A percentile compares a stretch with the other conserved stretches of the same genome.
Evolutionary conservation across 2,888 invertebrate species (phyloP).

Genomic region (Gastracanthus pulcherrimus): DNA sequence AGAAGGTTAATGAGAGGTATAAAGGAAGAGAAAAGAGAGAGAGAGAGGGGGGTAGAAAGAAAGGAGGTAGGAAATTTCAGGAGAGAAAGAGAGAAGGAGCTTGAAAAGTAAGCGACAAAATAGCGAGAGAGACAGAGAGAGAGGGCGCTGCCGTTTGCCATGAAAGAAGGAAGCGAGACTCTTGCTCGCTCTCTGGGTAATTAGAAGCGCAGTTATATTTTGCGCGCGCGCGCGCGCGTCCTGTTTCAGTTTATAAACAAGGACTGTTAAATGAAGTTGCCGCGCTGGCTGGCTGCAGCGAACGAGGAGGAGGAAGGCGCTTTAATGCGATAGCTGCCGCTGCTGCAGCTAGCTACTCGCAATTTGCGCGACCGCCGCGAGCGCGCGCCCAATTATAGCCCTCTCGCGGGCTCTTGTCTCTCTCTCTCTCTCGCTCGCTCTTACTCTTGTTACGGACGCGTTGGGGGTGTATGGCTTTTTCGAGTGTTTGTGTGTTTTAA

Average conservation of each 20-base stretch:
- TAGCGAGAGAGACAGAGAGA: slow-evolving; percentile 32
- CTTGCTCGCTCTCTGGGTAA: slow-evolving; percentile 73
- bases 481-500: background rate
- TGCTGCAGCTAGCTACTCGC: background rate
- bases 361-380: background rate
- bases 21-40: slow-evolving; percentile 28
- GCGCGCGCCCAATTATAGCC: background rate
- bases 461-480: background rate
- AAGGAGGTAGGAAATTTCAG: slow-evolving; percentile 27
- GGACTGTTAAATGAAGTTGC: slow-evolving; percentile 74
- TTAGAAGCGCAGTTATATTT: slow-evolving; percentile 75
- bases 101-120: slow-evolving; percentile 66
- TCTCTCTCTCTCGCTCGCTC: background rate
- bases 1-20: slow-evolving; percentile 38
- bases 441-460: background rate
- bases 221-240: slow-evolving; percentile 65
- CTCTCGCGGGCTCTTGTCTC: background rate
- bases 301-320: background rate
- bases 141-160: slow-evolving; percentile 64
- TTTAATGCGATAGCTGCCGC: slow-evolving; percentile 26
- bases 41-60: slow-evolving; percentile 41
- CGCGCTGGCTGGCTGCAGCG: slow-evolving; percentile 57
- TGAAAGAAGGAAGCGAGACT: slow-evolving; percentile 73
- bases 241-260: slow-evolving; percentile 76
- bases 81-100: slow-evolving; percentile 38